phyloP scores from a whole-genome alignment of 35 echinoderm and acorn worm species.

The Acanthaster planci region DNA sequence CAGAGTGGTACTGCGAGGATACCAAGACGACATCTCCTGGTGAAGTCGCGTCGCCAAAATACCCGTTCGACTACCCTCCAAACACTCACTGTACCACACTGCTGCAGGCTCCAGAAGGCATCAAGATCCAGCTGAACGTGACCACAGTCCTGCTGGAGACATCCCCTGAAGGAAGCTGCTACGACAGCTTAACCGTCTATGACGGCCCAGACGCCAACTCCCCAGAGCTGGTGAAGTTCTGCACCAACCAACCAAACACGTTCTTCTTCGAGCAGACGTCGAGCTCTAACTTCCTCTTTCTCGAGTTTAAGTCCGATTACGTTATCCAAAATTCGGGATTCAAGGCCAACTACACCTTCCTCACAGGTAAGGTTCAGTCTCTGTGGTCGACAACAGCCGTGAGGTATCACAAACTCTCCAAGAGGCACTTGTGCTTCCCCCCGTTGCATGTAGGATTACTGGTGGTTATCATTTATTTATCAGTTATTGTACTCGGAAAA shows the following conservation, averaged over 20 bases:
- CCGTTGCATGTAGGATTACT: too few species aligned
- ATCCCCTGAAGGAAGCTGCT: not conserved
- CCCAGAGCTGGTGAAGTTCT: not conserved
- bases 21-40: not conserved
- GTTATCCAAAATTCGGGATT: not conserved
- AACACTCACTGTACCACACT: not conserved
- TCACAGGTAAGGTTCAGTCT: not conserved
- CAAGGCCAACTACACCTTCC: not conserved
- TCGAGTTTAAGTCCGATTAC: not conserved
- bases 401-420: too few species aligned
- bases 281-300: not conserved
- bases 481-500: too few species aligned
- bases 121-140: not conserved
- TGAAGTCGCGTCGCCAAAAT: not conserved
- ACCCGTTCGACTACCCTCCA: not conserved
- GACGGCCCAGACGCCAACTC: not conserved
- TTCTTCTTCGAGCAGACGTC: not conserved
- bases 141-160: not conserved
- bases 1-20: constrained; percentile 9
- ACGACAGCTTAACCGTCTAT: constrained; percentile 3
- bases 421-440: too few species aligned
- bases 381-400: too few species aligned
- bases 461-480: too few species aligned
- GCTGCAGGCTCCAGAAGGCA: not conserved
- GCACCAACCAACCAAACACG: not conserved